Evolutionary conservation across 2,113 vertebrate species (phyloP), one percentile per base, ranked within the genome.

Genomic region (Falco punctatus): DNA sequence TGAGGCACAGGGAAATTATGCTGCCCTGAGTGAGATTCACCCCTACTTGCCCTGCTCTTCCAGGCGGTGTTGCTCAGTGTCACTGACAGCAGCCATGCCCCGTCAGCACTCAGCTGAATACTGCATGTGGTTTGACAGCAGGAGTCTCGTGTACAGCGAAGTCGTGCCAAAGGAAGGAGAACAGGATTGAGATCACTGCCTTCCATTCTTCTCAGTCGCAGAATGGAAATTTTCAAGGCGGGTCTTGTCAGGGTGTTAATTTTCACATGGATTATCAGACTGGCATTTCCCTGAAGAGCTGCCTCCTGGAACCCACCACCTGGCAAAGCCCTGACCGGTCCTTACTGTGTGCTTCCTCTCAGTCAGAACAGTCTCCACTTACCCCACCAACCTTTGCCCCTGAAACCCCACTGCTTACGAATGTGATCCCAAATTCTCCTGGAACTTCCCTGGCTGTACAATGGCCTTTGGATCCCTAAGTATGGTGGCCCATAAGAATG

Each of bases 21-120:
- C 13, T 65, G 57, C 26, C 72, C 44, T 21, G 52, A 70, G 35
- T 71, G 59, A 94, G 87, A 84, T 46, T 44, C 86, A 81, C 7
- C 55, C 48, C 28, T 65, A 26, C 32, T 57, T 40, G 40, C 61
- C 58, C 18, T 72, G 15, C 23, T 30, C 64, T 20, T 61, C 14
- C 3, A 48, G 1, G 4, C 0, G 0, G 46, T 24, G 75, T 2
- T 81, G 57, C 52, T 27, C 42, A 1, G 42, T 48, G 28, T 64
- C 82, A 71, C n/a, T 52, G 82, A 35, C 71, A 77, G 83, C 71
- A 91, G 83, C 64, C 48, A 75, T 40, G 27, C 83, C 33, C 72
- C n/a, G 23, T 73, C 80, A 72, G 15, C 46, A 48, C 15, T 4
- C 4, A n/a, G 81, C 72, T 6, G 7, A 81, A 51, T 0, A 42